Evolutionary conservation across 2,797 vertebrate genomes (phyloP).

Genomic region (Prionace glauca): DNA sequence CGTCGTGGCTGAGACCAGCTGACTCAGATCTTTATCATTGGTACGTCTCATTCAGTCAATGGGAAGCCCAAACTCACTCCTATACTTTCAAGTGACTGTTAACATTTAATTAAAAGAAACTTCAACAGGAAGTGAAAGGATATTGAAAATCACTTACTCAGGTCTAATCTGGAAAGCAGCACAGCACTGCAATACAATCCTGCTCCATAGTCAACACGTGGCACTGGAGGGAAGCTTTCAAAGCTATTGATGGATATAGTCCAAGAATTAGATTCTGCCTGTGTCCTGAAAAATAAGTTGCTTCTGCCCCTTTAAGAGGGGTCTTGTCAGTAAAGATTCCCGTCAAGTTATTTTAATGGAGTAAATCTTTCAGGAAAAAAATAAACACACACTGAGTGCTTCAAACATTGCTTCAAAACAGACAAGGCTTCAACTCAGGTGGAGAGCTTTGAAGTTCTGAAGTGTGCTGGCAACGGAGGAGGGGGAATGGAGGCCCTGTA

Average conservation of each 20-base stretch:
- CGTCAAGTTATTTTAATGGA: neutral
- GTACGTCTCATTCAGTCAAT: neutral
- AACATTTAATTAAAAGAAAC: neutral
- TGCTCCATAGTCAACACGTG: neutral
- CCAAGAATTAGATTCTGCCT: neutral
- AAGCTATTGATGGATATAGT: neutral
- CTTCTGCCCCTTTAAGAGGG: neutral
- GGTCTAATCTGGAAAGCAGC: neutral
- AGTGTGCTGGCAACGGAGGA: neutral
- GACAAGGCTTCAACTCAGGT: neutral
- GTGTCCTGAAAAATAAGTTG: neutral
- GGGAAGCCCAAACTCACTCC: too few relatives aligned
- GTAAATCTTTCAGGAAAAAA: neutral
- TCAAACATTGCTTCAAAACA: conserved; percentile 7
- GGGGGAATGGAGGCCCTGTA: neutral
- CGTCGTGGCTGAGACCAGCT: neutral
- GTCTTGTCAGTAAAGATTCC: neutral
- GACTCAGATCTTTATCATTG: neutral
- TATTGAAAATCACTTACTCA: neutral
- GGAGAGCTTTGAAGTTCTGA: neutral
- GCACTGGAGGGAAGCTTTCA: neutral
- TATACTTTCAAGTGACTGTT: neutral
- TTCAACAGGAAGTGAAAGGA: neutral
- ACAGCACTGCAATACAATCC: neutral
- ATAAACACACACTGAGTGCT: neutral